phyloP scores from a whole-genome alignment of 2,888 invertebrate species.

The Xestobium rufovillosum region DNA sequence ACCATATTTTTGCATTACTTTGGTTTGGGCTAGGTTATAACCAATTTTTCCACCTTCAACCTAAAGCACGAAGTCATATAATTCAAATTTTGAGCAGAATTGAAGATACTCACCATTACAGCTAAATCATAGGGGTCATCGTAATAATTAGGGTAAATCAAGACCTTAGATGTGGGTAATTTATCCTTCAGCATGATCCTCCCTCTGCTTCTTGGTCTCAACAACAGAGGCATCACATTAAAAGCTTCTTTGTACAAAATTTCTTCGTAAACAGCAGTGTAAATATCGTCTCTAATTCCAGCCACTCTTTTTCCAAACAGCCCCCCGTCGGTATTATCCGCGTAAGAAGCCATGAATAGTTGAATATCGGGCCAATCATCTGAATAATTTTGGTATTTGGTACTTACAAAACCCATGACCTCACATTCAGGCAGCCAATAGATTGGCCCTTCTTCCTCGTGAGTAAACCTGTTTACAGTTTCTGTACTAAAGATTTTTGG shows the following conservation, averaged over 20 bases:
- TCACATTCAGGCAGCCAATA: conserved; percentile 74
- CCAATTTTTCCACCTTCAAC: conserved; percentile 68
- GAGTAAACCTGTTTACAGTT: conserved; percentile 56
- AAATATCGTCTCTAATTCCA: conserved; percentile 59
- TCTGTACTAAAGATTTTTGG: conserved; percentile 55
- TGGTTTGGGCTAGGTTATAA: conserved; percentile 52
- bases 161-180: conserved; percentile 65
- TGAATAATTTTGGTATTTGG: conserved; percentile 58
- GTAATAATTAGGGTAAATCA: conserved; percentile 86
- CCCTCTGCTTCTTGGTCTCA: conserved; percentile 68
- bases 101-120: conserved; percentile 52
- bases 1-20: conserved; percentile 53
- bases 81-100: too few species aligned
- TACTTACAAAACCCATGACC: conserved; percentile 68
- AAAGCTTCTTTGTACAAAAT: conserved; percentile 62
- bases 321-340: conserved; percentile 73
- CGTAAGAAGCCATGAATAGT: conserved; percentile 61
- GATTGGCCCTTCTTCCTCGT: conserved; percentile 55
- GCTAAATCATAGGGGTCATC: conserved; percentile 63
- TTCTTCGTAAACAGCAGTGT: conserved; percentile 61
- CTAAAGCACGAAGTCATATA: too few species aligned
- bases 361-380: conserved; percentile 76
- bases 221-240: conserved; percentile 59
- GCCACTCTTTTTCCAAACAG: conserved; percentile 62
- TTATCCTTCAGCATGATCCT: conserved; percentile 57